These are phyloP conservation scores for Melanostoma mellinum DNA, from an alignment of 2,888 invertebrate species.

Conservation along the genomic window DNA sequence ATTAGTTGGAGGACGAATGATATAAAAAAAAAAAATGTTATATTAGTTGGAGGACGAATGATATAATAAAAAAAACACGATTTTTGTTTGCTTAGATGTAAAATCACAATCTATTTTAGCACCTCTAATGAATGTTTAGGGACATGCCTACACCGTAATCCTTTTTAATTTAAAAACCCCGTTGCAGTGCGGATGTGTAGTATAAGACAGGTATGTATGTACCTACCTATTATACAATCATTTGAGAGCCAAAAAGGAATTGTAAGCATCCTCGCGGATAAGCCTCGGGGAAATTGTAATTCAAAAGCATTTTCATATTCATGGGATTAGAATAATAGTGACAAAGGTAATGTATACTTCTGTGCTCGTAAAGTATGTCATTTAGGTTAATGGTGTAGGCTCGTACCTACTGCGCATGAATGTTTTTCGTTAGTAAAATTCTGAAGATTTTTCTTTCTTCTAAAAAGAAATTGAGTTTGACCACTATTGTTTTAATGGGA, in stretches of 20 bases:
- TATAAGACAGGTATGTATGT: not conserved
- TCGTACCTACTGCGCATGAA: not conserved
- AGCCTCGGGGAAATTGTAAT: slow-evolving; percentile 40
- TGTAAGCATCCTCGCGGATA: slow-evolving; percentile 10
- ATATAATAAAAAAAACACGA: too few relatives aligned
- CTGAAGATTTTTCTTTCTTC: not conserved
- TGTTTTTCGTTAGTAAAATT: not conserved
- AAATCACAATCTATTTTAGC: not conserved
- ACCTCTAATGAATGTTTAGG: slow-evolving; percentile 40
- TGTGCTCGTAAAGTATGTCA: slow-evolving; percentile 1
- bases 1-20: too few relatives aligned
- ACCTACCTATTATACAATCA: not conserved
- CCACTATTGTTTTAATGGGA: not conserved
- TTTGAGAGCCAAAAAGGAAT: not conserved
- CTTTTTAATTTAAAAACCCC: slow-evolving; percentile 45
- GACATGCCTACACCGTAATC: slow-evolving; percentile 44
- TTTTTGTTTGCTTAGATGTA: too few relatives aligned
- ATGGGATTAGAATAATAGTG: slow-evolving; percentile 29
- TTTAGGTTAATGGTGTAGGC: too few relatives aligned
- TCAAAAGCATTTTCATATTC: slow-evolving; percentile 46
- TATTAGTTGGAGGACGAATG: too few relatives aligned
- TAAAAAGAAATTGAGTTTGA: not conserved
- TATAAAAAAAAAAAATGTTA: too few relatives aligned
- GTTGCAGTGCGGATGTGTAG: slow-evolving; percentile 27
- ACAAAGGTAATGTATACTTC: slow-evolving; percentile 28